Evolutionary conservation across 2,888 invertebrate genomes (phyloP).

Genomic region (Dryomyza anilis): DNA sequence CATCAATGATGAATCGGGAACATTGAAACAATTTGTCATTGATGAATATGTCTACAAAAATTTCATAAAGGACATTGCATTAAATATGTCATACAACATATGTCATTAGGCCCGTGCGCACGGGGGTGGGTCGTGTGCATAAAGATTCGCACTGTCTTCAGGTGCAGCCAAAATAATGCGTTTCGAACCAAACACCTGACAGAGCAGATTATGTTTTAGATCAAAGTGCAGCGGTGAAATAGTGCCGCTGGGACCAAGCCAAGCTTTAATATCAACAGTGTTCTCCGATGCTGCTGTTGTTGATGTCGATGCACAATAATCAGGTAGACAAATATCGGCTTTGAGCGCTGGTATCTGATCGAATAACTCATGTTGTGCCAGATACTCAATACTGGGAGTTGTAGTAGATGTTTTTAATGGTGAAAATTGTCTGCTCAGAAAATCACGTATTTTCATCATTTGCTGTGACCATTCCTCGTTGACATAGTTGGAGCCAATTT

Average conservation of each 20-base stretch:
- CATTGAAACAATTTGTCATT: no score
- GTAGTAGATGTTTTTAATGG: conserved; percentile 46
- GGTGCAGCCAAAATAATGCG: conserved; percentile 83
- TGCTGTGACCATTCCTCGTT: conserved; percentile 93
- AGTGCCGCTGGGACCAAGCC: conserved; percentile 95
- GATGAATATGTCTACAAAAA: no score
- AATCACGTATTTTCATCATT: conserved; percentile 84
- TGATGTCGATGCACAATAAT: conserved; percentile 73
- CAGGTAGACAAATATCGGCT: conserved; percentile 84
- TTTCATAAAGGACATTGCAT: no score
- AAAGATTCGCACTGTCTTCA: conserved; percentile 71
- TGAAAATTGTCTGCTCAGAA: conserved; percentile 65
- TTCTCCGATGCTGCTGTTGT: conserved; percentile 7
- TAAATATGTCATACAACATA: no score
- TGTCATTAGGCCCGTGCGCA: no score
- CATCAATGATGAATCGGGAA: no score
- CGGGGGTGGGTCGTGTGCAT: no score
- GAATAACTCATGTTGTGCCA: conserved; percentile 96
- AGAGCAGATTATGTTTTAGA: conserved; percentile 89
- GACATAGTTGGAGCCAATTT: conserved; percentile 92
- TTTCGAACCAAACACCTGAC: conserved; percentile 90
- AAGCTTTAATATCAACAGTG: conserved; percentile 91
- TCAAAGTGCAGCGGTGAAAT: conserved; percentile 95
- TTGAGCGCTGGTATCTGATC: conserved; percentile 89
- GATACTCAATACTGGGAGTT: conserved; percentile 68